Conservation (phyloP, 2,888 invertebrate species). For the Yponomeuta evonymella region DNA sequence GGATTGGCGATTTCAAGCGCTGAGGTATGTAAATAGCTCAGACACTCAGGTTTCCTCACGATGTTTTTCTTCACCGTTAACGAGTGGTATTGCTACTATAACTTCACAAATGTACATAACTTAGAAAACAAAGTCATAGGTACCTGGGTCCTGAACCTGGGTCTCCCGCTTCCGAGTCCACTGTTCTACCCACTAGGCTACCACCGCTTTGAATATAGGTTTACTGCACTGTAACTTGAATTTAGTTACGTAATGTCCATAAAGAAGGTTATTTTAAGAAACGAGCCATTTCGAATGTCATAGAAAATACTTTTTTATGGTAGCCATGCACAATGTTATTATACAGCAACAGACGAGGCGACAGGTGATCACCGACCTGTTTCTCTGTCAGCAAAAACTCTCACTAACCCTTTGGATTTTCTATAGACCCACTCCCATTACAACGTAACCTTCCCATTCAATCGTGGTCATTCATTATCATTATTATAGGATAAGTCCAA, state of each 20-base stretch:
- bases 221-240: too few relatives aligned
- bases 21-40: too few relatives aligned
- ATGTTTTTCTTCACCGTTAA: too few relatives aligned
- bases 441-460: neutral
- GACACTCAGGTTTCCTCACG: too few relatives aligned
- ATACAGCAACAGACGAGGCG: conserved; percentile 35
- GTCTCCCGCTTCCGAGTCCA: too few relatives aligned
- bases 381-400: conserved; percentile 58
- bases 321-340: conserved; percentile 5
- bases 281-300: neutral
- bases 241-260: neutral
- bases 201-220: too few relatives aligned
- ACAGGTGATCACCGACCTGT: conserved; percentile 61
- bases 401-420: conserved; percentile 52
- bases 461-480: neutral
- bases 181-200: too few relatives aligned
- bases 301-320: neutral
- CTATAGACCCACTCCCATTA: conserved; percentile 17
- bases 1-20: too few relatives aligned
- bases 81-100: too few relatives aligned
- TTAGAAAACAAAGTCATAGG: too few relatives aligned
- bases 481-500: neutral
- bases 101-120: too few relatives aligned
- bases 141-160: too few relatives aligned
- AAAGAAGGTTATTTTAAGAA: neutral